Evolutionary conservation across 1,140 invertebrate genomes (phyloP).

Genomic region (Bombus polaris): DNA sequence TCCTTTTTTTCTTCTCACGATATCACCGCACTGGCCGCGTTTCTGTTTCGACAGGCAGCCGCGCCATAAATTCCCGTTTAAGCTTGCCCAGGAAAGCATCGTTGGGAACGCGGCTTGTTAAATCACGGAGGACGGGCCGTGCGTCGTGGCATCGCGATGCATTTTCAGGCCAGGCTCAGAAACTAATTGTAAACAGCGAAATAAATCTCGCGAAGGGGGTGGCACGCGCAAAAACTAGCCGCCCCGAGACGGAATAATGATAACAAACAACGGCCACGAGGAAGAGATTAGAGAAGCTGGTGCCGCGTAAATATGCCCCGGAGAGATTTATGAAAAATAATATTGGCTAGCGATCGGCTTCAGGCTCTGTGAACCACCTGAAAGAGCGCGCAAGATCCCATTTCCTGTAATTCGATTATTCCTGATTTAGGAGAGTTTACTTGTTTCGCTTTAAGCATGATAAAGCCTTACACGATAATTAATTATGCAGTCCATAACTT

Average conservation of each 20-base stretch:
- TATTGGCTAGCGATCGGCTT: neutral
- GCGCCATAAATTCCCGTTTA: slow-evolving; percentile 12
- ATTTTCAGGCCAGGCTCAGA: neutral
- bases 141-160: slow-evolving; percentile 11
- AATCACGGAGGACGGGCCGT: neutral
- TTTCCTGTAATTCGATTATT: neutral
- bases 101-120: slow-evolving; percentile 24
- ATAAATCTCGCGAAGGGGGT: slow-evolving; percentile 8
- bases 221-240: slow-evolving; percentile 6
- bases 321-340: slow-evolving; percentile 40
- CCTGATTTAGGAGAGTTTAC: neutral
- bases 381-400: neutral
- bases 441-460: neutral
- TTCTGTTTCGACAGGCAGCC: neutral
- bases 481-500: too few species aligned
- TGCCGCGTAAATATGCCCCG: slow-evolving; percentile 1
- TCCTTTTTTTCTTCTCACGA: neutral
- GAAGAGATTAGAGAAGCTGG: neutral
- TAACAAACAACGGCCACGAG: slow-evolving; percentile 20
- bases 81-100: neutral
- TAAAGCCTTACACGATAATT: too few species aligned
- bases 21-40: neutral
- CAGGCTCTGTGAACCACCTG: neutral
- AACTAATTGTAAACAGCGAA: slow-evolving; percentile 33
- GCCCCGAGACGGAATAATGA: slow-evolving; percentile 20